A percentile compares a stretch with the other conserved stretches of the same genome.
These are phyloP conservation scores for Psilopogon haemacephalus DNA, from an alignment of 2,113 vertebrate genomes.

Conservation along the genomic window DNA sequence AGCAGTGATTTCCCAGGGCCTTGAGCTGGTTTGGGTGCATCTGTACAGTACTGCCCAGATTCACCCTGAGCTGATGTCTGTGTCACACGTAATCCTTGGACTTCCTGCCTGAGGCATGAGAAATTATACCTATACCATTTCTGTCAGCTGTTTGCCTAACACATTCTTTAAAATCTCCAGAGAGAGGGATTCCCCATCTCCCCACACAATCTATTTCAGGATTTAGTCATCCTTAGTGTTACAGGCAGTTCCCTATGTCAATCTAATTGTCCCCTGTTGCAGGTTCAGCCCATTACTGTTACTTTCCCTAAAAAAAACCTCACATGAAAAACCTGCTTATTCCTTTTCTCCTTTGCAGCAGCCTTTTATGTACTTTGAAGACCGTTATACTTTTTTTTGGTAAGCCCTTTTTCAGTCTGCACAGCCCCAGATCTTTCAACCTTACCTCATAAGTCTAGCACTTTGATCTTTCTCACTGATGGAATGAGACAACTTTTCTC, in stretches of 20 bases:
- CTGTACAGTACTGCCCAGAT: background rate
- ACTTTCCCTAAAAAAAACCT: background rate
- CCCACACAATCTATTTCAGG: background rate
- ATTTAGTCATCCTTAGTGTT: background rate
- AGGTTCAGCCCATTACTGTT: background rate
- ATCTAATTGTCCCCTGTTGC: background rate
- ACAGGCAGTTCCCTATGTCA: background rate
- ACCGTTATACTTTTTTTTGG: background rate
- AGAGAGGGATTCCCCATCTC: background rate
- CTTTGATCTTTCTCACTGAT: constrained; percentile 32
- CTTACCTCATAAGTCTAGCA: background rate
- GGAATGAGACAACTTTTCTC: background rate
- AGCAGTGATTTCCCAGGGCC: background rate
- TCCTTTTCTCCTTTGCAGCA: background rate
- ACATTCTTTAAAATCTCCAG: background rate
- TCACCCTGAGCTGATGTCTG: background rate
- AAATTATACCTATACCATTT: background rate
- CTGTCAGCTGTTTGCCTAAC: background rate
- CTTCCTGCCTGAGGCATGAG: background rate
- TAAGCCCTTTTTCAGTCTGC: background rate
- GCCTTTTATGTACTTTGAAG: constrained; percentile 1
- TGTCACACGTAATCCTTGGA: no score
- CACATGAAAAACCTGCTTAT: background rate
- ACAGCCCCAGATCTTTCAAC: constrained; percentile 27
- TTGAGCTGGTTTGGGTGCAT: background rate